Base-by-base conservation (phyloP, 2,797 vertebrate genomes). In the Austrolebias charrua region DNA sequence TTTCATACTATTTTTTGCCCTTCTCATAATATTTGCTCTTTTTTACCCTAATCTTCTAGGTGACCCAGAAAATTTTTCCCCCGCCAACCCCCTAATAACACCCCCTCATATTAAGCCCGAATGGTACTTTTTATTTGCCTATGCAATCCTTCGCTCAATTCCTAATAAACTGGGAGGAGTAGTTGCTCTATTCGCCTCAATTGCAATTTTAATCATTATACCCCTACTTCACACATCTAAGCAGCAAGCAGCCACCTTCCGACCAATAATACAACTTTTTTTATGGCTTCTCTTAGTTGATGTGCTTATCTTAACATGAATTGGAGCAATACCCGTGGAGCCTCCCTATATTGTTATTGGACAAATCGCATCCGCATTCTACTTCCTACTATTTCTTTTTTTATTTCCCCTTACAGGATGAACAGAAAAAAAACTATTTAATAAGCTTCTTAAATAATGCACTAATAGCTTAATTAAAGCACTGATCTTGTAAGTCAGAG, bases 21-120 rank as follows among this genome's bases (percentile, higher is more conserved):
- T 9, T 8, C 35, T 35, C 4, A 35, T 9, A 5, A 0, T 18
- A 0, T 0, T 80, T 0, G 66, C 66, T 0, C 8, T 35, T 2
- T 35, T 35, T 9, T 5, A 4, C 4, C 35, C 35, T 8, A 35
- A 35, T 5, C 35, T 84, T 0, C 0, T 90, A 0, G 84, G 85
- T 0, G 87, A 91, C 18, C 89, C 90, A 0, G 90, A 91, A 9
- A 92, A 91, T 0, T 91, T 88, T 0, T 84, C 54, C 0, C 82
- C 86, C 0, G 88, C 87, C 0, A 89, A 88, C n/a, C 78, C 74
- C 0, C 3, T 61, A 0, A 78, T 80, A 0, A 88, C 67, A 0
- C 79, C 66, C 0, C 75, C 75, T 0, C 81, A 80, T 0, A 84
- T 87, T 0, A 91, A 89, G 0, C 83, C 85, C 0, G 85, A 90